Evolutionary conservation across 2,888 invertebrate species (phyloP), one percentile per base, ranked within the genome.

Genomic region (Ophraella communa): DNA sequence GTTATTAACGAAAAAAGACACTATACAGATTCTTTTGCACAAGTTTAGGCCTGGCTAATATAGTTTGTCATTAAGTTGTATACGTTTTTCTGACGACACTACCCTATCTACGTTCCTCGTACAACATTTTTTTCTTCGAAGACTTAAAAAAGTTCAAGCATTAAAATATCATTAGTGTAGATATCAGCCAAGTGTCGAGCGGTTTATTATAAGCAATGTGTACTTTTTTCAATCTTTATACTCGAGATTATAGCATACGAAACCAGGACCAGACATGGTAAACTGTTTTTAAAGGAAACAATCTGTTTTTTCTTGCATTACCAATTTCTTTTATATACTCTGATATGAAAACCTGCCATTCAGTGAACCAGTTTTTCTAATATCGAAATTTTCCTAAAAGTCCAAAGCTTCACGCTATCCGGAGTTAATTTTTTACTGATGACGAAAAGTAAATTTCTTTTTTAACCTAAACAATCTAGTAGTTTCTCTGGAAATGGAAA

Each of bases 141-240:
- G 10, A 17, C 35, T 4, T 39, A 49, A 49, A 49, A 24, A 49
- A 21, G 21, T 45, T 7, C 1, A 49, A 8, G 49, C 49, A 49
- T 49, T 49, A 49, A 49, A 49, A 49, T 49, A 49, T 49, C 49
- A 49, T 49, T 49, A 49, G 27, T n/a, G 49, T 14, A 27, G 49
- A 49, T 49, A 49, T 24, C 17, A n/a, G 14, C 2, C 24, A 10
- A 3, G 17, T 24, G 49, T 49, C 49, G 49, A n/a, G 14, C n/a
- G 24, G n/a, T 27, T 49, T 49, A 49, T 49, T 49, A 49, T 17
- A 24, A 49, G 24, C 14, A 21, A 45, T 45, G 18, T 18, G 45
- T 27, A 27, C 27, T 10, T 14, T 11, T 14, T 17, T 23, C 23
- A 14, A 3, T 49, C 27, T 49, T 4, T 23, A 24, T 7, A 21